phyloP scores from a whole-genome alignment of 2,113 vertebrate genomes.

The Saguinus imperator region DNA sequence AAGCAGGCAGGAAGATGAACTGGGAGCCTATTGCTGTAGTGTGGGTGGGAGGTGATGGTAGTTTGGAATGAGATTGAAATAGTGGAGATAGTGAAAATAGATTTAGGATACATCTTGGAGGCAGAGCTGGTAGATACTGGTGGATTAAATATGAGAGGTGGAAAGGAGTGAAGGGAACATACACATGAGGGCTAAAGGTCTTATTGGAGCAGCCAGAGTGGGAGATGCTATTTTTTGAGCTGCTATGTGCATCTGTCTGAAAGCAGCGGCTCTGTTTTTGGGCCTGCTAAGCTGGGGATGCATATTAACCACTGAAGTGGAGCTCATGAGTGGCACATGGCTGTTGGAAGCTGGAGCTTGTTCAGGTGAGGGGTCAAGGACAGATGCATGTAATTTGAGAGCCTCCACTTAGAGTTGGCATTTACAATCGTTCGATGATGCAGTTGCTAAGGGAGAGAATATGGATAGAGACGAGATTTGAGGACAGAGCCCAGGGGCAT shows the following conservation, averaged over 20 bases:
- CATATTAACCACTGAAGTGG: neutral
- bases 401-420: neutral
- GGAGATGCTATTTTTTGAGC: neutral
- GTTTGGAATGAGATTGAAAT: neutral
- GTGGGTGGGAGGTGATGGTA: neutral
- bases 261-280: neutral
- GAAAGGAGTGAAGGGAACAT: neutral
- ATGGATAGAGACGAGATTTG: neutral
- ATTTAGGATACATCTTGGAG: neutral
- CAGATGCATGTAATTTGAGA: neutral
- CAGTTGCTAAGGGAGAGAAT: neutral
- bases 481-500: neutral
- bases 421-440: neutral
- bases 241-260: accelerated
- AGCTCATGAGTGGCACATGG: neutral
- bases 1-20: neutral
- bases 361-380: neutral
- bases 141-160: neutral
- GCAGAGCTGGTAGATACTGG: neutral
- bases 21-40: accelerated
- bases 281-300: neutral
- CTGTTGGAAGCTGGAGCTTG: neutral
- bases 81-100: neutral
- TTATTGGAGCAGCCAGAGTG: neutral
- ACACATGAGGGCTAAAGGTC: neutral